Conservation (phyloP, 1,140 invertebrate species). For the Nylanderia fulva region DNA sequence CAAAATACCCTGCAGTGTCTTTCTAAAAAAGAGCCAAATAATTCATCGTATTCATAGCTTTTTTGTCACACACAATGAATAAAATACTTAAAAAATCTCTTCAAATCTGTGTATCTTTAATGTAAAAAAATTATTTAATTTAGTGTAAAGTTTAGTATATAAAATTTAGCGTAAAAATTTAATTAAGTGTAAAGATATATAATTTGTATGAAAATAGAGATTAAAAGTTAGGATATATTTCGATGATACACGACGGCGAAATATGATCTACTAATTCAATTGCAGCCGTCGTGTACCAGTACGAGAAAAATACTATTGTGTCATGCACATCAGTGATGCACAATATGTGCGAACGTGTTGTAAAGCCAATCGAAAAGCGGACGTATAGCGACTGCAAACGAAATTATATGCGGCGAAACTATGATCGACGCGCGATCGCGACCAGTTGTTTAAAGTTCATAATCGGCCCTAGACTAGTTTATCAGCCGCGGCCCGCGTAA, state of each 20-base stretch:
- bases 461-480: conserved; percentile 53
- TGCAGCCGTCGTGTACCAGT: neutral
- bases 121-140: neutral
- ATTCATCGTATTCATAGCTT: neutral
- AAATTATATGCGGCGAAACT: conserved; percentile 57
- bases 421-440: conserved; percentile 30
- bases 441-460: conserved; percentile 68
- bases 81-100: neutral
- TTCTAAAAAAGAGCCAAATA: neutral
- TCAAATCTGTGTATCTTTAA: neutral
- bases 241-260: neutral
- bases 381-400: conserved; percentile 39
- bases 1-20: neutral
- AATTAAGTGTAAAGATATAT: neutral
- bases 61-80: neutral
- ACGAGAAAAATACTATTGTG: conserved; percentile 15
- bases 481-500: conserved; percentile 57
- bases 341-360: conserved; percentile 14
- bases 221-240: neutral
- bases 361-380: conserved; percentile 28
- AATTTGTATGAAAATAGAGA: neutral
- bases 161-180: no score
- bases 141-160: no score
- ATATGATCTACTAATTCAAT: neutral
- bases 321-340: neutral